phyloP scores from a whole-genome alignment of 2,797 vertebrate species.

The Arctocebus calabarensis region DNA sequence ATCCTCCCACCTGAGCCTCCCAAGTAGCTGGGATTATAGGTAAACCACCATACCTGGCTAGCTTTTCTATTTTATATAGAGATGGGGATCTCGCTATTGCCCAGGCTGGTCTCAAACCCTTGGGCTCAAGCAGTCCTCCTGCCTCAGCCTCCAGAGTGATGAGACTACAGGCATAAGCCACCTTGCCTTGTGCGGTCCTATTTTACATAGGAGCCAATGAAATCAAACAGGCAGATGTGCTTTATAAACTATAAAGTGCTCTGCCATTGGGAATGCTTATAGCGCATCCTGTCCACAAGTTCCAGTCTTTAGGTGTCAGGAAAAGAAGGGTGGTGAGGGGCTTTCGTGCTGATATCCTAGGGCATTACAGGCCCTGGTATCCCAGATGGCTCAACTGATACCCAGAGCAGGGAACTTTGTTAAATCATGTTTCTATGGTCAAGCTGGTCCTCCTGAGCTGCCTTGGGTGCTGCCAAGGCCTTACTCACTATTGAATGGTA shows the following conservation, averaged over 20 bases:
- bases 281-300: not conserved
- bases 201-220: not conserved
- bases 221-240: not conserved
- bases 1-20: not conserved
- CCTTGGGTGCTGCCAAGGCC: not conserved
- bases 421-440: not conserved
- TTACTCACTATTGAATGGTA: not conserved
- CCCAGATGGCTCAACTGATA: not conserved
- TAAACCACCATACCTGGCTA: not conserved
- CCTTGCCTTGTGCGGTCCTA: not conserved
- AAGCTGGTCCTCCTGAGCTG: not conserved
- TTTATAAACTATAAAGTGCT: not conserved
- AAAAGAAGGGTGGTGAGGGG: not conserved
- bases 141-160: not conserved
- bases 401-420: not conserved
- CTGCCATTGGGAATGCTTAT: not conserved
- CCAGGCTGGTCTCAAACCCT: not conserved
- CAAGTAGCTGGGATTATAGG: not conserved
- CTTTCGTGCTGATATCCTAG: not conserved
- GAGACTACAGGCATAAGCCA: not conserved
- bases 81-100: not conserved
- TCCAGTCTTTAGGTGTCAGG: not conserved
- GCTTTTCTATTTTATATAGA: not conserved
- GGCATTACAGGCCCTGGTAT: rapidly evolving
- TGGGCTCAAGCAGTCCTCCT: not conserved